phyloP scores from a whole-genome alignment of 2,888 invertebrate species.

The Spodoptera littoralis region DNA sequence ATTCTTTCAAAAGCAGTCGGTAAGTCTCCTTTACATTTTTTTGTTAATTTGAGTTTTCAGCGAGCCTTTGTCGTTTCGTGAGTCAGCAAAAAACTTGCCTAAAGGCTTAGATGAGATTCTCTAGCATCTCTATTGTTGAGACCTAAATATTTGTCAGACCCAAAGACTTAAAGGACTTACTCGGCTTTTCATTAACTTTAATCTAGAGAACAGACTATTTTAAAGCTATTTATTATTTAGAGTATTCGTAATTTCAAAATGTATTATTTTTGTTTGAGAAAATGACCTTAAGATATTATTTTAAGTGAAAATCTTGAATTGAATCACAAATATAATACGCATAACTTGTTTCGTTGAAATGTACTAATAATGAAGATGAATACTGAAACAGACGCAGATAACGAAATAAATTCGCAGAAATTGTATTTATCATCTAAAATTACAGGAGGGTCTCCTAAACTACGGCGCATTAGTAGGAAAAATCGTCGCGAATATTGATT shows the following conservation, averaged over 20 bases:
- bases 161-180: constrained; percentile 32
- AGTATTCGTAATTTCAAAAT: too few species aligned
- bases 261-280: constrained; percentile 12
- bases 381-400: too few species aligned
- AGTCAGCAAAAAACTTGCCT: constrained; percentile 31
- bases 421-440: constrained; percentile 14
- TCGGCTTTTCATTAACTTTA: constrained; percentile 9
- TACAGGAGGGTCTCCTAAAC: constrained; percentile 17
- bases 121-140: constrained; percentile 34
- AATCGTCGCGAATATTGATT: constrained; percentile 58
- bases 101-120: constrained; percentile 17
- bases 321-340: too few species aligned
- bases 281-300: constrained; percentile 12
- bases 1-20: too few species aligned
- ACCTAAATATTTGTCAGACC: constrained; percentile 32
- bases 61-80: constrained; percentile 24
- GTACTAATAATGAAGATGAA: too few species aligned
- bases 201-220: constrained; percentile 9
- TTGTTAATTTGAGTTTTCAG: constrained; percentile 33
- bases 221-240: too few species aligned
- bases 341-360: too few species aligned
- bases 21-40: constrained; percentile 7
- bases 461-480: constrained; percentile 38
- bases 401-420: background rate
- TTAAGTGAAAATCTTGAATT: constrained; percentile 9